phyloP scores from a whole-genome alignment of 2,888 invertebrate species.

The Dolichomitus sp. region DNA sequence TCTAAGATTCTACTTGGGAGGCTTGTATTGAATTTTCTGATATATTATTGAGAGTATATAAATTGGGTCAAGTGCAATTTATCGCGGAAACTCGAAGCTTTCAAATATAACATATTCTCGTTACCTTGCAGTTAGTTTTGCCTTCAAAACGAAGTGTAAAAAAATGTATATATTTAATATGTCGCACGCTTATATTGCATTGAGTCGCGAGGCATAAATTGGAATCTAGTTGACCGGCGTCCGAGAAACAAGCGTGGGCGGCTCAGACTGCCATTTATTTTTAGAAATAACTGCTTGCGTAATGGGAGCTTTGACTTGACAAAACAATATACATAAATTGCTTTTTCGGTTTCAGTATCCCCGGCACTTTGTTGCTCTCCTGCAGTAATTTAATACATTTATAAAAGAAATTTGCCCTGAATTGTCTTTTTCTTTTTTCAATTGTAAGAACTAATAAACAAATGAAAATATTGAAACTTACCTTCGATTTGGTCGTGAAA shows the following conservation, averaged over 20 bases:
- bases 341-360: not conserved
- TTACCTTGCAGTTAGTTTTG: too few relatives aligned
- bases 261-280: constrained; percentile 19
- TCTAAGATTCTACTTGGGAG: too few relatives aligned
- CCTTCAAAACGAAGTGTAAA: not conserved
- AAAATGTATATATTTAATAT: not conserved
- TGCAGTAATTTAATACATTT: not conserved
- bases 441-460: not conserved
- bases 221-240: constrained; percentile 27
- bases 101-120: not conserved
- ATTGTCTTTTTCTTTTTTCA: not conserved
- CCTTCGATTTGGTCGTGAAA: not conserved
- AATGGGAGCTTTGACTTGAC: constrained; percentile 14
- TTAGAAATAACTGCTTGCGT: constrained; percentile 22
- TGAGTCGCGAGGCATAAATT: constrained; percentile 21
- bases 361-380: not conserved
- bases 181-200: constrained; percentile 4
- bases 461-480: constrained; percentile 25
- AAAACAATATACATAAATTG: constrained; percentile 23
- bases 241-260: constrained; percentile 7
- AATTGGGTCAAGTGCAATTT: too few relatives aligned
- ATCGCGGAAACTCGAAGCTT: not conserved
- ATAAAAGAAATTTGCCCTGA: not conserved
- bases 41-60: too few relatives aligned
- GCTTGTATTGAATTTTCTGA: too few relatives aligned